Base-by-base conservation (phyloP, 2,113 vertebrate genomes). In the Gambusia affinis region DNA sequence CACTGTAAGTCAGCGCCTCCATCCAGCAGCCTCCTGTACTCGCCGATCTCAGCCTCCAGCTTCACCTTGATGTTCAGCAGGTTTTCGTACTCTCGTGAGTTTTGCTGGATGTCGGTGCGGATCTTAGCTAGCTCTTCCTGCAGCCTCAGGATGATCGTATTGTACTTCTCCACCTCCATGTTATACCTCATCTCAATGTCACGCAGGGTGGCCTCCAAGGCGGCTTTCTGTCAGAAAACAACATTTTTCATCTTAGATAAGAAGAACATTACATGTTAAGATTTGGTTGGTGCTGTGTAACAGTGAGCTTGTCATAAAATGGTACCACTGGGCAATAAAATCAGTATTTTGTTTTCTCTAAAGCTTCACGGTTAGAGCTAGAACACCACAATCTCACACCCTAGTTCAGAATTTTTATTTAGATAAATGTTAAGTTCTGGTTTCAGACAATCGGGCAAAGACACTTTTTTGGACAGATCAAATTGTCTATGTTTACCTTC, bases 41-140 rank as follows among this genome's bases (percentile, higher is more conserved):
- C 96, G n/a, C 85, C 75, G 30, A 99, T 99, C 92, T 99, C 97
- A 29, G 95, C 95, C 93, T 99, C 97, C 85, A 98, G 94, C 79
- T 96, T 96, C 29, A 92, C 95, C 91, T 98, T 99, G 92, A 98
- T 94, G 90, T 96, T 95, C 29, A 98, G 93, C 44, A 99, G 95
- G 66, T 89, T 76, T 39, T 95, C 94, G 42, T 96, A 97, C 4
- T 98, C 95, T 0, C 82, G 89, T 4, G 85, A 86, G 79, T 95
- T 95, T 3, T 90, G 79, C 73, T 93, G 93, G 54, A 96, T 94
- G 73, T 96, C 94, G 0, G 33, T 76, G 0, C 92, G 95, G 6
- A 97, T 89, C 68, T 92, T 79, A 2, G 62, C 78, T 12, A 98
- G 87, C 70, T 98, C 95, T 0, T 93, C 91, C 83, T 97, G 95